These are phyloP conservation scores for Anastatus disparis DNA, from an alignment of 1,140 invertebrate species.

Conservation along the genomic window DNA sequence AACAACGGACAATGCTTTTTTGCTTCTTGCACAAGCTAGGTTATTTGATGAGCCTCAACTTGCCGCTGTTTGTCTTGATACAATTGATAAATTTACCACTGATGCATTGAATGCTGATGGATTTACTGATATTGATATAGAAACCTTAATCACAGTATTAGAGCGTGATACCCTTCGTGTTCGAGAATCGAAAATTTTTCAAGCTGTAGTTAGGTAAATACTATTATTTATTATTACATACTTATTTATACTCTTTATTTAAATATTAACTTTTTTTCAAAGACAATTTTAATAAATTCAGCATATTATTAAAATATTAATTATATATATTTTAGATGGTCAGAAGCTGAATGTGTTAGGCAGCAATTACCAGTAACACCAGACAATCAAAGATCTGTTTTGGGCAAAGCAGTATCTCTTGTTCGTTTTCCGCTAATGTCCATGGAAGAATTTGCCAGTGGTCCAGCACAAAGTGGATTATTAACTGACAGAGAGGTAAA, in stretches of 20 bases:
- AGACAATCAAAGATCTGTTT: slow-evolving; percentile 77
- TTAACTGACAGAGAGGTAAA: slow-evolving; percentile 77
- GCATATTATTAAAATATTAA: background rate
- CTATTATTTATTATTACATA: slow-evolving; percentile 1
- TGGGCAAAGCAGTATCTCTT: slow-evolving; percentile 76
- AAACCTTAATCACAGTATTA: slow-evolving; percentile 83
- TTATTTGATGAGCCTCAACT: slow-evolving; percentile 86
- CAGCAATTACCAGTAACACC: slow-evolving; percentile 74
- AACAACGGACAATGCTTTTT: slow-evolving; percentile 86
- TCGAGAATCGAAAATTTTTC: slow-evolving; percentile 84
- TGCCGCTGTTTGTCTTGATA: slow-evolving; percentile 83
- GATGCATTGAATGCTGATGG: slow-evolving; percentile 86
- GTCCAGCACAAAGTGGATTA: slow-evolving; percentile 81
- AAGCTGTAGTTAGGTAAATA: slow-evolving; percentile 70
- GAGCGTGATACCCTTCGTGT: slow-evolving; percentile 86
- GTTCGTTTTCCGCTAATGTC: slow-evolving; percentile 90
- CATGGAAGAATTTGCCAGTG: slow-evolving; percentile 86
- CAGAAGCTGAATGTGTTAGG: slow-evolving; percentile 80
- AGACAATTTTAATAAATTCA: slow-evolving; percentile 1
- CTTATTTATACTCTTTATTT: background rate
- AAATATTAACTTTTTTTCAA: slow-evolving; percentile 9
- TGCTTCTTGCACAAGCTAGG: slow-evolving; percentile 82
- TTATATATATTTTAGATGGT: slow-evolving; percentile 72
- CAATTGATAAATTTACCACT: slow-evolving; percentile 86
- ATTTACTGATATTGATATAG: slow-evolving; percentile 88